Evolutionary conservation across 2,113 vertebrate genomes (phyloP).

Genomic region (Corythornis cristatus): DNA sequence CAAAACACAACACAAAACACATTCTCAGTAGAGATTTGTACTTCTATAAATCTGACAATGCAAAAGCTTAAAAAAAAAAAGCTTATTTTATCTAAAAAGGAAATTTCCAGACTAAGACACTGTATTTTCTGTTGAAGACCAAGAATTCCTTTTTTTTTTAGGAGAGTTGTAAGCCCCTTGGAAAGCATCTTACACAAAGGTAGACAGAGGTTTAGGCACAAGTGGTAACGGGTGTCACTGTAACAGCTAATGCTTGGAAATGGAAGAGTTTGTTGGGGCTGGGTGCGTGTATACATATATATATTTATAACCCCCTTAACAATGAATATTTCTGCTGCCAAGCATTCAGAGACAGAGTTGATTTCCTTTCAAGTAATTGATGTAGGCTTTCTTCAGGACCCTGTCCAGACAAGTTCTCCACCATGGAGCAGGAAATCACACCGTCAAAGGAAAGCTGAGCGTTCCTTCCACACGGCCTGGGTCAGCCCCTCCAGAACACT

Average conservation of each 20-base stretch:
- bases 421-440: conserved; percentile 82
- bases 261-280: conserved; percentile 30
- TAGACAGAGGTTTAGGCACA: background rate
- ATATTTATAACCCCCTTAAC: conserved; percentile 69
- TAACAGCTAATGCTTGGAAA: conserved; percentile 42
- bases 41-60: background rate
- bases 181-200: background rate
- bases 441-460: conserved; percentile 77
- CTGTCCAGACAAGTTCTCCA: conserved; percentile 76
- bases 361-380: conserved; percentile 85
- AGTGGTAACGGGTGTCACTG: background rate
- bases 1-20: too few relatives aligned
- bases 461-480: conserved; percentile 77
- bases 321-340: conserved; percentile 80
- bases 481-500: conserved; percentile 73
- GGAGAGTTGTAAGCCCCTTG: conserved; percentile 30
- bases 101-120: background rate
- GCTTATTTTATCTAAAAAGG: background rate
- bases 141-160: conserved; percentile 15
- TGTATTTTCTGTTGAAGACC: background rate
- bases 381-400: conserved; percentile 75
- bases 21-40: background rate
- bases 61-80: background rate
- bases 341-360: conserved; percentile 70
- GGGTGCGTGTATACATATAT: background rate